A percentile compares a stretch with the other conserved stretches of the same genome.
Conservation (phyloP, 2,113 vertebrate species). For the Eretmodus cyanostictus region DNA sequence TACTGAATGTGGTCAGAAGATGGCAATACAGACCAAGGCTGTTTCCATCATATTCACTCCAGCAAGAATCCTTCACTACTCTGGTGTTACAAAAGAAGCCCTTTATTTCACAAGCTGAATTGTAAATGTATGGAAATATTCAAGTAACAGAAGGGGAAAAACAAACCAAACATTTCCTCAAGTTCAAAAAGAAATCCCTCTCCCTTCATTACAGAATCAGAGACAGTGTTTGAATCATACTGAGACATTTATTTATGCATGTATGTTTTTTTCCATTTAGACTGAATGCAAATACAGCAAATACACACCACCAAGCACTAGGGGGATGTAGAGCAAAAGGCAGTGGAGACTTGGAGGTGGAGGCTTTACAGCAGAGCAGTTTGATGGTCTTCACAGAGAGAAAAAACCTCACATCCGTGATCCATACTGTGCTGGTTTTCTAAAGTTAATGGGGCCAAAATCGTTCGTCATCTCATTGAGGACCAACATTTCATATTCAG, state of each 20-base stretch:
- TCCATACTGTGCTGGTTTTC: conserved; percentile 9
- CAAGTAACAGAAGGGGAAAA: neutral
- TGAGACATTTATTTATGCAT: conserved; percentile 84
- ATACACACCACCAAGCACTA: conserved; percentile 90
- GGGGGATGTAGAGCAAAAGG: conserved; percentile 66
- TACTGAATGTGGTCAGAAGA: conserved; percentile 12
- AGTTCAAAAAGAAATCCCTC: neutral
- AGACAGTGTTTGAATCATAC: conserved; percentile 54
- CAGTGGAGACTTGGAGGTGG: conserved; percentile 61
- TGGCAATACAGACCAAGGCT: neutral
- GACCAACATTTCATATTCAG: neutral
- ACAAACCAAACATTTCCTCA: neutral
- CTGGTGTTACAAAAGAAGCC: neutral
- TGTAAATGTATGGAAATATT: neutral
- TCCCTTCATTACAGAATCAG: conserved; percentile 1
- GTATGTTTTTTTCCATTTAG: conserved; percentile 83
- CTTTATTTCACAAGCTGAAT: neutral
- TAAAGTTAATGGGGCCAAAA: neutral
- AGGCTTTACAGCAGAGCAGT: conserved; percentile 69
- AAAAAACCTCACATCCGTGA: neutral
- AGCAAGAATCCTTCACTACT: neutral
- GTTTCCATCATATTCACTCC: neutral
- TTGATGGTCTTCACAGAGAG: conserved; percentile 44
- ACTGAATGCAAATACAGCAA: conserved; percentile 95
- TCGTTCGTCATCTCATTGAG: neutral